Base-by-base conservation (phyloP, 2,888 invertebrate genomes). In the Sussaba pulchella region DNA sequence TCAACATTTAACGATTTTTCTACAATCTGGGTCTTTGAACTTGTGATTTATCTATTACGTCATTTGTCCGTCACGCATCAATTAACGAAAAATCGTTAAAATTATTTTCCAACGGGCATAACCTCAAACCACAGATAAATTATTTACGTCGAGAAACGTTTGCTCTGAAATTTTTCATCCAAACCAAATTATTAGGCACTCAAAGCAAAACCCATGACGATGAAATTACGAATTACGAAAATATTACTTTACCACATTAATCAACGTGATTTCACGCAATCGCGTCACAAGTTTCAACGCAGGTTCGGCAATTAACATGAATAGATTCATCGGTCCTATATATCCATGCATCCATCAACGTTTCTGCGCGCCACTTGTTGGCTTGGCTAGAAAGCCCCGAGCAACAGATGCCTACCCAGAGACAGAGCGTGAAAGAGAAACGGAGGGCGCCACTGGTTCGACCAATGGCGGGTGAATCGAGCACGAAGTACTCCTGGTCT, bases 321-420 rank as follows among this genome's bases (percentile, higher is more conserved):
- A 76, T 76, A 64, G 71, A 80, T 75, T 67, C 36, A 66, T 74
- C 64, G 14, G 47, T 54, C 24, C 41, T 21, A 69, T 54, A 26
- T 19, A 64, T 52, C 41, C 39, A 57, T 57, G 14, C 43, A 70
- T 70, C 54, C 26, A 71, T 59, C 57, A 6, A 21, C 45, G 12
- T 21, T n/a, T 36, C 59, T 61, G 45, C n/a, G 50, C 54, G 70
- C 84, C 84, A 84, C 84, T 84, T 84, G 83, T 84, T 84, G 83
- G 83, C 74, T 81, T 71, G 81, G 82, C 69, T 71, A 79, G 69
- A 81, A 79, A 67, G 57, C 50, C 66, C 66, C 64, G 82, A 82
- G 85, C 83, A 84, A 80, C 74, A 80, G 82, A 82, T 82, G 82
- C 82, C 59, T 57, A 74, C 59, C 79, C 52, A 70, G 57, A 71